phyloP scores from a whole-genome alignment of 2,888 invertebrate genomes.

The Eristalinus aeneus region DNA sequence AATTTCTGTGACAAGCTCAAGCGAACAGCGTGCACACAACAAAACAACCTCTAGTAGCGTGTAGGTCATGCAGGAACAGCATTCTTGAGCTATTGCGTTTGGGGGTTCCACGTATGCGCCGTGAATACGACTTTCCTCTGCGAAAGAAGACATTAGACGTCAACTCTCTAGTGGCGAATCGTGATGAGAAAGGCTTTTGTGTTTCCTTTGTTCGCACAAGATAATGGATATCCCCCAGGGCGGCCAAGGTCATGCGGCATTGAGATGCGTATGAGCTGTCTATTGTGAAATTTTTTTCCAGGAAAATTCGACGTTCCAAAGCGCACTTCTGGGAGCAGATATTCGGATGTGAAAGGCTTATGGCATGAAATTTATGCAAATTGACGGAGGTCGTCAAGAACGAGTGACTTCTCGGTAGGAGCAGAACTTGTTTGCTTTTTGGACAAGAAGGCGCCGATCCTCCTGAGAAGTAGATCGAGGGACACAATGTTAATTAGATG shows the following conservation, averaged over 20 bases:
- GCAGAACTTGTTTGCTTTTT: too few relatives aligned
- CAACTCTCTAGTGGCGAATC: neutral
- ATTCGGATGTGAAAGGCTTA: neutral
- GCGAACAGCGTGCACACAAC: neutral
- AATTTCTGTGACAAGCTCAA: neutral
- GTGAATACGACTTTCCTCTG: neutral
- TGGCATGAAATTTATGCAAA: neutral
- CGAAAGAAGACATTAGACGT: neutral
- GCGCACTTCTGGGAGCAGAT: neutral
- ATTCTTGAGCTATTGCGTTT: neutral
- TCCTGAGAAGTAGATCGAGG: too few relatives aligned
- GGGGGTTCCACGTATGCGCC: neutral
- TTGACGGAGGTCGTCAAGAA: neutral
- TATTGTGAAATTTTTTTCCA: neutral
- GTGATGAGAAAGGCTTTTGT: neutral
- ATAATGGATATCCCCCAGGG: neutral
- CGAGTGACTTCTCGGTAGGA: too few relatives aligned
- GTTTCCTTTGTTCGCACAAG: neutral
- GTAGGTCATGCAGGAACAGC: neutral
- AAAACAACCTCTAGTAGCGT: neutral
- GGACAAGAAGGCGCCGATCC: too few relatives aligned
- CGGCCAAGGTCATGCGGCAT: neutral
- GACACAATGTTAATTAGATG: too few relatives aligned
- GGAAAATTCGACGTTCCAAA: neutral
- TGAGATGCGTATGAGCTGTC: neutral